phyloP scores from a whole-genome alignment of 1,140 invertebrate genomes.

The Drosophila pachea region DNA sequence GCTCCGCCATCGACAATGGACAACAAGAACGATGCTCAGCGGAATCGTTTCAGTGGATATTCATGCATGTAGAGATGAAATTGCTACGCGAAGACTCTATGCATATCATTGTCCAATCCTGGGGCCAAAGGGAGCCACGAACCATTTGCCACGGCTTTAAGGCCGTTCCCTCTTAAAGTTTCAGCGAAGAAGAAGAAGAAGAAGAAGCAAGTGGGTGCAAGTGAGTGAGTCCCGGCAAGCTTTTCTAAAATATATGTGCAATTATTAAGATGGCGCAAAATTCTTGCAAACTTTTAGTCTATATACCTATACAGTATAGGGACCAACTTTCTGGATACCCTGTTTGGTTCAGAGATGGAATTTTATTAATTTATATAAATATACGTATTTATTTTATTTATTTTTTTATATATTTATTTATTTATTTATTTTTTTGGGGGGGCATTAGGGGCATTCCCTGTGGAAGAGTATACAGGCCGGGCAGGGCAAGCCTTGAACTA shows the following conservation, averaged over 20 bases:
- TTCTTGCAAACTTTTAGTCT: no score
- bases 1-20: conserved; percentile 59
- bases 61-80: conserved; percentile 68
- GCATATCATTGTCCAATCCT: conserved; percentile 33
- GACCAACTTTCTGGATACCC: no score
- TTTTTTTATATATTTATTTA: no score
- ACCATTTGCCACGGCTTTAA: conserved; percentile 6
- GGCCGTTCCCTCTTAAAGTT: background rate
- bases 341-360: no score
- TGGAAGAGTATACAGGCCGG: no score
- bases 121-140: background rate
- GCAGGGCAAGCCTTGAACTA: no score
- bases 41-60: conserved; percentile 67
- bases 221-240: conserved; percentile 30
- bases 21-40: conserved; percentile 59
- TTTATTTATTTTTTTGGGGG: no score
- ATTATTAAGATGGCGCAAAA: conserved; percentile 3
- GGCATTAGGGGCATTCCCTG: no score
- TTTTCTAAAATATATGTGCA: conserved; percentile 38
- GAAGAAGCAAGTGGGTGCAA: conserved; percentile 8
- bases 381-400: no score
- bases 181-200: background rate
- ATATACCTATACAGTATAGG: no score
- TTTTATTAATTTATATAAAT: no score
- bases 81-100: conserved; percentile 46